Evolutionary conservation across 2,797 vertebrate genomes (phyloP).

Genomic region (Propithecus deckenii): DNA sequence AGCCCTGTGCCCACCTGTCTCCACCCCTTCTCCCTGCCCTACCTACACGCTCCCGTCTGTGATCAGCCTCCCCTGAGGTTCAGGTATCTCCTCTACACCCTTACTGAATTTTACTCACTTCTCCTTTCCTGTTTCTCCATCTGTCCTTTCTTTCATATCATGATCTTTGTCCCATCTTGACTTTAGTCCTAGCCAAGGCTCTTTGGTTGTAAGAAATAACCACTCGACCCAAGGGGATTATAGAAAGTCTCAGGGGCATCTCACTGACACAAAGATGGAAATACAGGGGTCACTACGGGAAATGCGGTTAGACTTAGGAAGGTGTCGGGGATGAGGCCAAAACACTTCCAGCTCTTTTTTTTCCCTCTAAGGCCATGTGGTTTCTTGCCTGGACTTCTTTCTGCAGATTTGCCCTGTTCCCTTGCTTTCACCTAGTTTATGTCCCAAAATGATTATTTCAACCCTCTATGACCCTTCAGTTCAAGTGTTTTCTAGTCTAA

Average conservation of each 20-base stretch:
- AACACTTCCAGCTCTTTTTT: background rate
- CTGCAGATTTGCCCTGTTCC: background rate
- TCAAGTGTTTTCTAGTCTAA: background rate
- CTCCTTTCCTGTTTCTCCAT: background rate
- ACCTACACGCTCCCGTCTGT: background rate
- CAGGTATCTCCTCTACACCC: background rate
- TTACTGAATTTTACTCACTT: background rate
- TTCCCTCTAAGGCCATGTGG: background rate
- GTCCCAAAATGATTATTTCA: background rate
- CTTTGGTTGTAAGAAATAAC: background rate
- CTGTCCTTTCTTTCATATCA: background rate
- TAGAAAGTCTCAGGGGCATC: background rate
- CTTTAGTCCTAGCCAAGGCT: background rate
- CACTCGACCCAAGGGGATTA: background rate
- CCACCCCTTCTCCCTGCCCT: background rate
- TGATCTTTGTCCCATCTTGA: background rate
- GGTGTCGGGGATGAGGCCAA: background rate
- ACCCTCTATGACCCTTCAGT: background rate
- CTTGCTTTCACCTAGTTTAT: background rate
- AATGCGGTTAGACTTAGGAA: background rate
- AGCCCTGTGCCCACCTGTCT: background rate
- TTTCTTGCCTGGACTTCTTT: background rate
- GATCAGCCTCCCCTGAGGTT: background rate
- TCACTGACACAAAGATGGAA: background rate
- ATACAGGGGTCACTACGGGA: accelerated